These are phyloP conservation scores for Achroia grisella DNA, from an alignment of 1,140 invertebrate genomes.

Conservation along the genomic window DNA sequence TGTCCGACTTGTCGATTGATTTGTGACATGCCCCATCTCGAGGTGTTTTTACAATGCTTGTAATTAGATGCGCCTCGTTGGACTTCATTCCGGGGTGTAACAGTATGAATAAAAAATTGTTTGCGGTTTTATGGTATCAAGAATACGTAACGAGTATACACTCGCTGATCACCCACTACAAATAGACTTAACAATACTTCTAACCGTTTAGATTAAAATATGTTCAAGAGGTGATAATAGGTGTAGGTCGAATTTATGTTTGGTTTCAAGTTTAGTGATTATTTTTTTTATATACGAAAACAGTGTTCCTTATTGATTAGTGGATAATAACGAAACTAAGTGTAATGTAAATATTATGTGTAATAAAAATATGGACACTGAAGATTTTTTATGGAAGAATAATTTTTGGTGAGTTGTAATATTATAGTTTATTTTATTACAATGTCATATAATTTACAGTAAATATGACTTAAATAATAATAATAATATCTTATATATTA, in stretches of 20 bases:
- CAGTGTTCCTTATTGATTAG: no score
- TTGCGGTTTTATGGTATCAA: slow-evolving; percentile 43
- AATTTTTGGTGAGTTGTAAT: no score
- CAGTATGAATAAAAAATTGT: slow-evolving; percentile 60
- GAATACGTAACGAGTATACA: slow-evolving; percentile 36
- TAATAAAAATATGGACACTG: no score
- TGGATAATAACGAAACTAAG: no score
- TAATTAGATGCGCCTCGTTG: slow-evolving; percentile 60
- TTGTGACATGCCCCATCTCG: slow-evolving; percentile 46
- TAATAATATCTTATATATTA: no score
- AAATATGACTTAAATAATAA: no score
- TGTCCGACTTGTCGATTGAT: slow-evolving; percentile 46
- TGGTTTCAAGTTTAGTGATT: no score
- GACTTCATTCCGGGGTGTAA: slow-evolving; percentile 49
- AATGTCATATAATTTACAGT: no score
- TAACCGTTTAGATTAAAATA: not conserved
- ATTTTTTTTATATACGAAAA: no score
- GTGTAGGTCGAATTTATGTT: not conserved
- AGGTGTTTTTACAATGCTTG: slow-evolving; percentile 55
- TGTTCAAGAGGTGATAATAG: slow-evolving; percentile 1
- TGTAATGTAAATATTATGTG: no score
- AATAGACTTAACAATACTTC: not conserved
- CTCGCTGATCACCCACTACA: slow-evolving; percentile 7
- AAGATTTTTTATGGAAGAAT: no score
- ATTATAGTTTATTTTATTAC: no score